Evolutionary conservation across 2,797 vertebrate genomes (phyloP).

Genomic region (Loris lydekkerianus): DNA sequence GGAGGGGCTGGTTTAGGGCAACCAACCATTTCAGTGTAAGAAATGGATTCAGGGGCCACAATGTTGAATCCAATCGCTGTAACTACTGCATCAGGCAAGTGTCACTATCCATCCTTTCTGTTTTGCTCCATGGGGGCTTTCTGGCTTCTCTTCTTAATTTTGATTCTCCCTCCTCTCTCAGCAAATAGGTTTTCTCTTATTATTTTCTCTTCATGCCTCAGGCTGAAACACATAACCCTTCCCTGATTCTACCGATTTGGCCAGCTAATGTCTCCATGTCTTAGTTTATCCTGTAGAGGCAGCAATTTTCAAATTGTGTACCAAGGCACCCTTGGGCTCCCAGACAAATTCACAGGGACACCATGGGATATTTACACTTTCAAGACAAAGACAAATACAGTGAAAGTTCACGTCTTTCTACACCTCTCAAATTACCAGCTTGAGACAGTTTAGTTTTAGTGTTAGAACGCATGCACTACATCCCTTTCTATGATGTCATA

Average conservation of each 20-base stretch:
- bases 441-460: not conserved
- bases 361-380: not conserved
- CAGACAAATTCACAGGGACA: not conserved
- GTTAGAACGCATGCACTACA: fast-evolving
- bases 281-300: not conserved
- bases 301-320: not conserved
- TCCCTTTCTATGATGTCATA: not conserved
- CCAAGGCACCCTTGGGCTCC: not conserved
- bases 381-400: not conserved
- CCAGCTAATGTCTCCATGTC: not conserved
- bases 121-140: not conserved
- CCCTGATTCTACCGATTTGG: not conserved
- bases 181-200: not conserved
- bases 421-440: not conserved
- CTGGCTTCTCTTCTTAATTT: not conserved
- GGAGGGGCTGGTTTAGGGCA: not conserved
- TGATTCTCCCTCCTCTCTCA: constrained; percentile 18
- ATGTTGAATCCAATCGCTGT: fast-evolving
- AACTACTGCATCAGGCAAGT: not conserved
- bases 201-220: not conserved
- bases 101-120: not conserved
- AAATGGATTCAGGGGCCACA: not conserved
- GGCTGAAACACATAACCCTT: not conserved
- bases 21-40: not conserved
- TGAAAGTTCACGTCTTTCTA: not conserved